Base-by-base conservation (phyloP, 2,888 invertebrate genomes). In the Melanostoma mellinum region DNA sequence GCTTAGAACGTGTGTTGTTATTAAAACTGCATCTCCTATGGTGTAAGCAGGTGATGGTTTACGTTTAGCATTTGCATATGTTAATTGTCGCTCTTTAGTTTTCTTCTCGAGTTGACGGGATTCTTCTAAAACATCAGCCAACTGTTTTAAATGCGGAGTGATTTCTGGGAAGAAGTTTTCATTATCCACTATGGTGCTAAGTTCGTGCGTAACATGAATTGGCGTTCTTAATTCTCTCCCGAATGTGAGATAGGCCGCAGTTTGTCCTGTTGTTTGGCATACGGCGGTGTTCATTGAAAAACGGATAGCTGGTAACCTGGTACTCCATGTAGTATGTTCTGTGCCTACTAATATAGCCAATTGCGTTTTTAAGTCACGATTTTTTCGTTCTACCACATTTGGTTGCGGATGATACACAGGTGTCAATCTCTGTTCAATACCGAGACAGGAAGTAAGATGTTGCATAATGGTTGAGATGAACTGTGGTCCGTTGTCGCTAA, bases 281-380 rank as follows among this genome's bases (percentile, higher is more conserved):
- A 46, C 58, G 0, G 87, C 86, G 0, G 88, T 87, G 58, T 90
- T 91, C 87, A 90, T 88, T 0, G 89, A 88, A 55, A 90, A 91
- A 0, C 90, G 79, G 0, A 90, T 88, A 2, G 86, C 56, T 0
- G 89, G 86, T 2, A 91, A 68, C 3, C 87, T 44, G 6, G 60
- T 50, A 8, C 40, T 52, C 63, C 52, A 63, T 30, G 63, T 8
- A 4, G 44, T 10, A 44, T 73, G 73, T 48, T 73, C 40, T n/a
- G 53, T 61, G 4, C 33, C 55, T 1, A 73, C 73, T 0, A 65
- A 32, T 87, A 72, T 73, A 0, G 46, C 53, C 36, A 73, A 30
- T 6, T 63, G 63, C n/a, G 63, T 44, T 10, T 52, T 44, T 1
- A 88, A 87, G 0, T 33, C 87, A 87, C 61, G 32, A 10, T 73